Evolutionary conservation across 2,888 invertebrate genomes (phyloP).

Genomic region (Microplitis manilae): DNA sequence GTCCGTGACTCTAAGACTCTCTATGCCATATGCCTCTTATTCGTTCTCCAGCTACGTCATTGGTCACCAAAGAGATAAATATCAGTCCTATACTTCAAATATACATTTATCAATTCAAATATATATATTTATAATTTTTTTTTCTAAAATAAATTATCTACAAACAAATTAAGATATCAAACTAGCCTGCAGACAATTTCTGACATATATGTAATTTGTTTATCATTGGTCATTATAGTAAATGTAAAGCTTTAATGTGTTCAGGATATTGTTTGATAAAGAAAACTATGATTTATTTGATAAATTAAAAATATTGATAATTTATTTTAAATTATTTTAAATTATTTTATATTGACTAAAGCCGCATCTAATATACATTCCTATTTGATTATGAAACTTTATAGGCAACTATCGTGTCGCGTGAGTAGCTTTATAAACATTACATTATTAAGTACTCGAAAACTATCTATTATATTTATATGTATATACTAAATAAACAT

Average conservation of each 20-base stretch:
- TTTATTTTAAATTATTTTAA: neutral
- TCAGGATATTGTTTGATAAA: neutral
- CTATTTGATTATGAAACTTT: constrained; percentile 47
- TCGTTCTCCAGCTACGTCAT: constrained; percentile 41
- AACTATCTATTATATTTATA: too few relatives aligned
- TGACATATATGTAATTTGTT: too few relatives aligned
- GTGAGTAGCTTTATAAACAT: constrained; percentile 12
- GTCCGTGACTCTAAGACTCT: constrained; percentile 53
- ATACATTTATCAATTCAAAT: too few relatives aligned
- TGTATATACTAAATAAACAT: neutral
- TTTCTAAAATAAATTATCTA: too few relatives aligned
- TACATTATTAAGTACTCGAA: neutral
- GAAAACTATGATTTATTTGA: neutral
- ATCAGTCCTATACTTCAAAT: neutral
- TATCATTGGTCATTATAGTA: too few relatives aligned
- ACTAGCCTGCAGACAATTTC: too few relatives aligned
- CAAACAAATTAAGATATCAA: too few relatives aligned
- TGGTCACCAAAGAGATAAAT: constrained; percentile 4
- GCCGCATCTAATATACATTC: constrained; percentile 23
- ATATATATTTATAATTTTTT: too few relatives aligned
- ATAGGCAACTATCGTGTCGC: constrained; percentile 42
- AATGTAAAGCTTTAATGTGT: too few relatives aligned
- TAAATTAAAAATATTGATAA: neutral
- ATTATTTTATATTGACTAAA: constrained; percentile 4
- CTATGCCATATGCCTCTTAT: constrained; percentile 25